Evolutionary conservation across 2,113 vertebrate genomes (phyloP).

Genomic region (Silurus glanis): DNA sequence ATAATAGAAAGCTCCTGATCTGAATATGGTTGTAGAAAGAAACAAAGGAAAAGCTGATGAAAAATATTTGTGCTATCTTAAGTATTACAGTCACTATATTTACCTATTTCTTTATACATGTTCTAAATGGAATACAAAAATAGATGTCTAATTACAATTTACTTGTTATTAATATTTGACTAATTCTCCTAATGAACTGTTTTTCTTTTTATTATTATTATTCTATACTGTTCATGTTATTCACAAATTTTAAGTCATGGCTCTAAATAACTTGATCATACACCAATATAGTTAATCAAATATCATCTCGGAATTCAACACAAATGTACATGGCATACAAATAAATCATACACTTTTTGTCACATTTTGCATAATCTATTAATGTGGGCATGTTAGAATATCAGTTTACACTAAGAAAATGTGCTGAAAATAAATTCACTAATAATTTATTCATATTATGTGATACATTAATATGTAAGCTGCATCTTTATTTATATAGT

Average conservation of each 20-base stretch:
- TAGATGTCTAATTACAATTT: neutral
- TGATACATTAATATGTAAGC: no score
- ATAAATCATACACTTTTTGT: neutral
- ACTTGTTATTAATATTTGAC: neutral
- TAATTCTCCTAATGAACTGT: neutral
- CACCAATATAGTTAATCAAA: no score
- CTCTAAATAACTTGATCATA: neutral
- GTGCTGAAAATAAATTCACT: neutral
- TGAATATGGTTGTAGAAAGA: neutral
- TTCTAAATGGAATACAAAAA: neutral
- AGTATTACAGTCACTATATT: no score
- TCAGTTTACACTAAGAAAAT: neutral
- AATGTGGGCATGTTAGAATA: neutral
- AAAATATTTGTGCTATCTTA: neutral
- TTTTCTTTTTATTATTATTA: neutral
- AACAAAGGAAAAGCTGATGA: neutral
- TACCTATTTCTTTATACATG: neutral
- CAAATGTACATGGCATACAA: no score
- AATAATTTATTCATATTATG: no score
- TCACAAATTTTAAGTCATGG: neutral
- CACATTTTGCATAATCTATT: neutral
- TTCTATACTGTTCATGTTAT: neutral
- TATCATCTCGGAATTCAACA: neutral
- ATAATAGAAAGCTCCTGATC: neutral
- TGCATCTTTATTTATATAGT: no score